These are phyloP conservation scores for Hyles vespertilio DNA, from an alignment of 1,140 invertebrate species.

Conservation along the genomic window DNA sequence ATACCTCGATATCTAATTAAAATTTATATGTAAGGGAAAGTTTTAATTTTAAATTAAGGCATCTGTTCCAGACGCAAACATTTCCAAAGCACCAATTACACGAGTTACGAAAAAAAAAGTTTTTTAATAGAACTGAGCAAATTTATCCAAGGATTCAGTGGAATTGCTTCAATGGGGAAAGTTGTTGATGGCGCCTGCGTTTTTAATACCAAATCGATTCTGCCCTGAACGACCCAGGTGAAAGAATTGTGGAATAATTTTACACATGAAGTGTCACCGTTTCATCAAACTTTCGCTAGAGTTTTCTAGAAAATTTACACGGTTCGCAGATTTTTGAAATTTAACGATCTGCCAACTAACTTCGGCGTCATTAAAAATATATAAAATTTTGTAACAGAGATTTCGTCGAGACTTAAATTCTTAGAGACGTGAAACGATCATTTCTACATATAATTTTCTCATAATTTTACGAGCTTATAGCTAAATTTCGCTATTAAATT, in stretches of 20 bases:
- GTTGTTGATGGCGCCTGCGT: slow-evolving; percentile 17
- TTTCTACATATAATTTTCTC: too few relatives aligned
- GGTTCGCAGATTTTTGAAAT: too few relatives aligned
- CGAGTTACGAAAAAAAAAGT: slow-evolving; percentile 31
- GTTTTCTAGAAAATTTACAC: too few relatives aligned
- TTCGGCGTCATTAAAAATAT: too few relatives aligned
- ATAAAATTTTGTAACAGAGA: too few relatives aligned
- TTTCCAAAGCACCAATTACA: slow-evolving; percentile 28
- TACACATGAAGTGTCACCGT: too few relatives aligned
- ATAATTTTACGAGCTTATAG: too few relatives aligned
- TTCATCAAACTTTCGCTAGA: too few relatives aligned
- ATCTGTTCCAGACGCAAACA: slow-evolving; percentile 29
- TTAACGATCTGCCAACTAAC: too few relatives aligned
- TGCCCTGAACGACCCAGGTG: slow-evolving; percentile 1
- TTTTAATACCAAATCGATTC: slow-evolving; percentile 5
- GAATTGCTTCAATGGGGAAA: slow-evolving; percentile 32
- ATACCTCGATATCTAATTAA: slow-evolving; percentile 21
- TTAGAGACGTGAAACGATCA: too few relatives aligned
- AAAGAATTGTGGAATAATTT: slow-evolving; percentile 13
- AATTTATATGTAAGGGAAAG: slow-evolving; percentile 28
- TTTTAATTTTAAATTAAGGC: slow-evolving; percentile 37
- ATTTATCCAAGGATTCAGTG: slow-evolving; percentile 25
- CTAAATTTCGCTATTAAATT: too few relatives aligned
- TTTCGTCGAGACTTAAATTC: too few relatives aligned
- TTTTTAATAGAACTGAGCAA: slow-evolving; percentile 38